phyloP scores from a whole-genome alignment of 2,888 invertebrate genomes.

The Aleiodes leptofemur region DNA sequence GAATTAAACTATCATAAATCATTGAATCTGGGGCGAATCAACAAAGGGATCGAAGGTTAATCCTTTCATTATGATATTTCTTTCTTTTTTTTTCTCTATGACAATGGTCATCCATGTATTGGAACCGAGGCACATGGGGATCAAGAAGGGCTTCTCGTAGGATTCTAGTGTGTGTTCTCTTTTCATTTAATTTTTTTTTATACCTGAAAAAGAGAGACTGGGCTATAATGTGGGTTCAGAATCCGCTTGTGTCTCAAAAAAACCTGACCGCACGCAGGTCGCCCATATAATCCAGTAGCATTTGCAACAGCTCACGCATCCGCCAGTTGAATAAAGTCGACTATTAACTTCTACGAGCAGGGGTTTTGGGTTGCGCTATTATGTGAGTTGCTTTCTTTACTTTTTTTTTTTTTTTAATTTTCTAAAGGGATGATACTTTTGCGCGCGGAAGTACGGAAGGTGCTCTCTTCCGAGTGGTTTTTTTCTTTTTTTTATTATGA shows the following conservation, averaged over 20 bases:
- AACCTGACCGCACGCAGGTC: conserved; percentile 31
- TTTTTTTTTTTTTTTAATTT: neutral
- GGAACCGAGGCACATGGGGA: conserved; percentile 7
- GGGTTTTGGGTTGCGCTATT: conserved; percentile 15
- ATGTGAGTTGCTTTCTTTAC: neutral
- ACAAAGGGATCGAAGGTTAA: conserved; percentile 22
- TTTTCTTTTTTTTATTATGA: neutral
- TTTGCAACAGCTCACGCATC: conserved; percentile 36
- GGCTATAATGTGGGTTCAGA: conserved; percentile 12
- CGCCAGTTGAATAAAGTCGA: conserved; percentile 18
- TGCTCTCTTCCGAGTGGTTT: conserved; percentile 26
- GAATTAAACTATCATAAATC: conserved; percentile 22
- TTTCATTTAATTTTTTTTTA: conserved; percentile 11
- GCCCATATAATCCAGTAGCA: conserved; percentile 37
- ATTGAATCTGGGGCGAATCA: conserved; percentile 26
- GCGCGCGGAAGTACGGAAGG: conserved; percentile 29
- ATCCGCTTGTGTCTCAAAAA: conserved; percentile 3
- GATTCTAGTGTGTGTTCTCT: neutral
- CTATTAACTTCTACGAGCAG: conserved; percentile 20
- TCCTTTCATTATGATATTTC: conserved; percentile 22
- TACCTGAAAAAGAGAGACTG: conserved; percentile 17
- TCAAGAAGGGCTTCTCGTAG: conserved; percentile 8
- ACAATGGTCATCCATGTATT: conserved; percentile 27
- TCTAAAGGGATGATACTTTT: conserved; percentile 16
- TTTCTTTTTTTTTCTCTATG: neutral